Evolutionary conservation across 2,888 invertebrate species (phyloP).

Genomic region (Galerucella nymphaeae): DNA sequence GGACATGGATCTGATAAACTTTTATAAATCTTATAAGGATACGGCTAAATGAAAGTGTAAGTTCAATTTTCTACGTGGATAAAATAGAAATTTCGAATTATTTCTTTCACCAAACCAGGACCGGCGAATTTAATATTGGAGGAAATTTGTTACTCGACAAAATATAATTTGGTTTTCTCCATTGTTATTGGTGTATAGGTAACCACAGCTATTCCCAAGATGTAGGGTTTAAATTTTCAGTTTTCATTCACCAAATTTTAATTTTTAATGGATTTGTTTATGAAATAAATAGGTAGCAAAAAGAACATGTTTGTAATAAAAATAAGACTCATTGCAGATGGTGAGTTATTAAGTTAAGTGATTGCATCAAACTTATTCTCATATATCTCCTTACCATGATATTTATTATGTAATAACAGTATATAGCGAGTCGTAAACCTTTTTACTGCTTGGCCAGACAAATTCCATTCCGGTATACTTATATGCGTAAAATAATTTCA

Average conservation of each 20-base stretch:
- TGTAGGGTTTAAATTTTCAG: too few relatives aligned
- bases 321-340: not conserved
- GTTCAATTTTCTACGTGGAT: slow-evolving; percentile 33
- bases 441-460: not conserved
- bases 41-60: slow-evolving; percentile 24
- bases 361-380: not conserved
- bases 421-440: not conserved
- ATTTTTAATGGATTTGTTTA: too few relatives aligned
- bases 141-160: not conserved
- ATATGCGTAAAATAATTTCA: not conserved
- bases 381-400: not conserved
- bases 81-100: slow-evolving; percentile 27
- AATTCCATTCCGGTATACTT: not conserved
- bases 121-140: not conserved
- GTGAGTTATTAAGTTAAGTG: too few relatives aligned
- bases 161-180: too few relatives aligned
- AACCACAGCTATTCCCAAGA: too few relatives aligned
- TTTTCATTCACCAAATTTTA: too few relatives aligned
- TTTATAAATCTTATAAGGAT: slow-evolving; percentile 27
- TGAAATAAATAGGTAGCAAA: too few relatives aligned
- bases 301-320: too few relatives aligned
- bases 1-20: slow-evolving; percentile 20
- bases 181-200: too few relatives aligned
- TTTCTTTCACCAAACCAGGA: slow-evolving; percentile 15
- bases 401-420: not conserved